These are phyloP conservation scores for Ramphastos sulfuratus DNA, from an alignment of 2,113 vertebrate genomes.

Conservation along the genomic window DNA sequence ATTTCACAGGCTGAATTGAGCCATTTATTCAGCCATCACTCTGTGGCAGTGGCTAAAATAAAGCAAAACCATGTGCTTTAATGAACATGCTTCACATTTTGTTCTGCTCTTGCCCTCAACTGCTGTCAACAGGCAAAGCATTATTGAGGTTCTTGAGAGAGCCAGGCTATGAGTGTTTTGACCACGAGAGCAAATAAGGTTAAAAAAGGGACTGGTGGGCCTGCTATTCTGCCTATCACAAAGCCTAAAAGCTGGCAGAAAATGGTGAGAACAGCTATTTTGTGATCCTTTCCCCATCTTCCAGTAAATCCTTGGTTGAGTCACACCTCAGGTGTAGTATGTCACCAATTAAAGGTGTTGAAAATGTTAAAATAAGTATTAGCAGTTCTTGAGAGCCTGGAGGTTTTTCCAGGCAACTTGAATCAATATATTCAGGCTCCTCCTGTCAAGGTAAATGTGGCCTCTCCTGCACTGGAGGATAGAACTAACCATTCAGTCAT, in stretches of 20 bases:
- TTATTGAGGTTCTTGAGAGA: neutral
- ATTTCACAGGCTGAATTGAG: neutral
- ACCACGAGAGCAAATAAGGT: neutral
- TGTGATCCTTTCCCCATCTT: neutral
- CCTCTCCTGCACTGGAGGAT: neutral
- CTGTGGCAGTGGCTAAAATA: neutral
- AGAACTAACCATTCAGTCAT: neutral
- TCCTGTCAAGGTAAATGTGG: neutral
- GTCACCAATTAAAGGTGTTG: neutral
- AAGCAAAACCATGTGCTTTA: neutral
- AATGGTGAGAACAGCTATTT: neutral
- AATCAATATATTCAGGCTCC: neutral
- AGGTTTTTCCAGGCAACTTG: neutral
- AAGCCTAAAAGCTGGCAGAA: neutral
- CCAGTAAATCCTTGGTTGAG: neutral
- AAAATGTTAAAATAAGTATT: neutral
- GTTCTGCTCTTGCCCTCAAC: neutral
- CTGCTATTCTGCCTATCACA: neutral
- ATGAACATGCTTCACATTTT: neutral
- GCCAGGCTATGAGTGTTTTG: neutral
- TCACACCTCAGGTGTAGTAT: neutral
- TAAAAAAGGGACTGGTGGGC: neutral
- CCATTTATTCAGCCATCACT: rapidly evolving
- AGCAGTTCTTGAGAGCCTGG: neutral
- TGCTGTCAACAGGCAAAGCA: neutral